Conservation (phyloP, 2,888 invertebrate genomes). For the Himalopsyche anomala region DNA sequence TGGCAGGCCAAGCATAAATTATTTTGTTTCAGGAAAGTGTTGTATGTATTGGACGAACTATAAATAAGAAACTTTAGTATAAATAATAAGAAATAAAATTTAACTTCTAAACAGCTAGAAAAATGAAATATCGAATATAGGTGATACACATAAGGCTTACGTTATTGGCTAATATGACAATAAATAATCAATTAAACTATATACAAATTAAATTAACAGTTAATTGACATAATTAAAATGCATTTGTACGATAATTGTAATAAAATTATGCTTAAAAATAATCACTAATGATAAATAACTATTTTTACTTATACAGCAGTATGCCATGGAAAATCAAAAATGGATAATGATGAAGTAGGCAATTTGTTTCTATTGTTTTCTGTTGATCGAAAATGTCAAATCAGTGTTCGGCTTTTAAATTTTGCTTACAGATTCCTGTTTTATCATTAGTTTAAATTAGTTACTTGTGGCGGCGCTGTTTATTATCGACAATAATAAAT, state of each 20-base stretch:
- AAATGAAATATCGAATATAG: too few species aligned
- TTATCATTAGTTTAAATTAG: too few species aligned
- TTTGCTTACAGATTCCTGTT: too few species aligned
- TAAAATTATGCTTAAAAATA: constrained; percentile 77
- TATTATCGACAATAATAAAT: not conserved
- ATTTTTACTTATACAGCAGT: constrained; percentile 77
- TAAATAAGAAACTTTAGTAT: not conserved
- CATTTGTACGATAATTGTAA: constrained; percentile 77
- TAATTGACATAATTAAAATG: constrained; percentile 77
- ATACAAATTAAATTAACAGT: constrained; percentile 69
- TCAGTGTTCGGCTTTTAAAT: too few species aligned
- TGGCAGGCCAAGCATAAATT: not conserved
- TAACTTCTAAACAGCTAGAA: too few species aligned
- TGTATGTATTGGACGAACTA: constrained; percentile 11
- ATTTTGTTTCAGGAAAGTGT: not conserved
- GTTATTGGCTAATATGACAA: constrained; percentile 14
- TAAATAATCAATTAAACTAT: constrained; percentile 42
- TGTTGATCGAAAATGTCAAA: too few species aligned
- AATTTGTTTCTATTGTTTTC: too few species aligned
- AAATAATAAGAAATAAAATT: not conserved
- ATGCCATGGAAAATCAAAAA: constrained; percentile 73
- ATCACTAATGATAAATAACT: constrained; percentile 78
- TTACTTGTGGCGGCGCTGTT: too few species aligned
- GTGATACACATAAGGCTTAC: too few species aligned
- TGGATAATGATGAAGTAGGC: constrained; percentile 70